Evolutionary conservation across 2,888 invertebrate species (phyloP).

Genomic region (Cacoxenus indagator): DNA sequence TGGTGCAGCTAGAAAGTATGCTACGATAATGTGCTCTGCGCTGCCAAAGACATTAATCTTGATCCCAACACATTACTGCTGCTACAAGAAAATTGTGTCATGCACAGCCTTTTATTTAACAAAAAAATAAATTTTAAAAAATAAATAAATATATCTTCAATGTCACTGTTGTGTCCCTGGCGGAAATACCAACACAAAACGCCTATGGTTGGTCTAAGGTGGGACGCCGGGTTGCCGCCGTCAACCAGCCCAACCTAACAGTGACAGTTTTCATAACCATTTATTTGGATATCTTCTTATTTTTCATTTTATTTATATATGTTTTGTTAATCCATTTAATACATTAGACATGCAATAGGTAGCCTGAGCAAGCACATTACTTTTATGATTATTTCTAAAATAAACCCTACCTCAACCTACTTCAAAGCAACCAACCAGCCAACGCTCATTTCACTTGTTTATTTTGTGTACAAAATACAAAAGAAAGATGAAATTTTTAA

Average conservation of each 20-base stretch:
- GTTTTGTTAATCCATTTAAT: conserved; percentile 60
- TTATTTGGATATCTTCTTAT: conserved; percentile 28
- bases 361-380: conserved; percentile 62
- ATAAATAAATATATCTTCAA: too few species aligned
- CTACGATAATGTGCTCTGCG: neutral
- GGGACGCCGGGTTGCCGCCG: too few species aligned
- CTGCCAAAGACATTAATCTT: conserved; percentile 51
- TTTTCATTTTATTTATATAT: conserved; percentile 55
- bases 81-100: too few species aligned
- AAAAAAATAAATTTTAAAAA: too few species aligned
- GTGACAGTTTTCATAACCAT: neutral
- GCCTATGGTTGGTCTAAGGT: too few species aligned
- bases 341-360: conserved; percentile 62
- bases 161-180: too few species aligned
- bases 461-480: neutral
- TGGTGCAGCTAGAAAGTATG: neutral
- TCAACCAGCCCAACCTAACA: too few species aligned
- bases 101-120: too few species aligned
- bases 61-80: conserved; percentile 28
- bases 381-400: conserved; percentile 24
- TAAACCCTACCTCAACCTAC: neutral
- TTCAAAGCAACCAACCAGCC: neutral
- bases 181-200: too few species aligned
- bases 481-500: conserved; percentile 21
- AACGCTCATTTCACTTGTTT: neutral